A percentile compares a stretch with the other conserved stretches of the same genome.
Conservation (phyloP, 2,113 vertebrate species). For the Pongo abelii region DNA sequence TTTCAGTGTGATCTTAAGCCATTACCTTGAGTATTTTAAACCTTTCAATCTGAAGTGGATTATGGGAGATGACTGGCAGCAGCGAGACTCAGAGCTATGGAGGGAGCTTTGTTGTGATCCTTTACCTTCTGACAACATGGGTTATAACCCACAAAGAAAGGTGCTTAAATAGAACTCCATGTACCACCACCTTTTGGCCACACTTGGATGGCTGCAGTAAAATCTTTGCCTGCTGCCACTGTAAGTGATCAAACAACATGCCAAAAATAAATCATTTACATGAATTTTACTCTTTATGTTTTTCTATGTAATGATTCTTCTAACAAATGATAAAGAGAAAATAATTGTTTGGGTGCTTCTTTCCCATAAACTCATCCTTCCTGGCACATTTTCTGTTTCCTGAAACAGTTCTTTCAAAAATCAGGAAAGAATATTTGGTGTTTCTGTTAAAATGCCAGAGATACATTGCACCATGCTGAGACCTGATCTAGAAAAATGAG, state of each 20-base stretch:
- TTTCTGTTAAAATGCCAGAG: conserved; percentile 6
- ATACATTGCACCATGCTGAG: background rate
- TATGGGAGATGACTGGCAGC: conserved; percentile 85
- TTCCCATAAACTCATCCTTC: background rate
- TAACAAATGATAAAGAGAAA: conserved; percentile 28
- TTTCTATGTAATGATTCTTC: conserved; percentile 1
- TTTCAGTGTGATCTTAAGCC: conserved; percentile 63
- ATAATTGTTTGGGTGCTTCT: background rate
- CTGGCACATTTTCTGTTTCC: background rate
- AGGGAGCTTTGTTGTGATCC: background rate
- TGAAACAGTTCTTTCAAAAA: conserved; percentile 30
- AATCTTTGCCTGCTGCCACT: background rate
- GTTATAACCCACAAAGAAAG: background rate
- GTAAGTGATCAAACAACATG: background rate
- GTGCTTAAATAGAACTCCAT: background rate
- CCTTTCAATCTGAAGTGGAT: conserved; percentile 84
- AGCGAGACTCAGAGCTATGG: conserved; percentile 84
- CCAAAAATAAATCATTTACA: background rate
- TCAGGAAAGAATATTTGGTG: background rate
- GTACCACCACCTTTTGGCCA: background rate
- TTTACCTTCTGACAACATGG: background rate
- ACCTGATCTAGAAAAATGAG: background rate
- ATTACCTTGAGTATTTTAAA: conserved; percentile 85
- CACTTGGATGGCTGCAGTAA: background rate
- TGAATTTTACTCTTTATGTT: background rate